These are phyloP conservation scores for Chromobotia macracanthus DNA, from an alignment of 2,797 vertebrate species.

Conservation along the genomic window DNA sequence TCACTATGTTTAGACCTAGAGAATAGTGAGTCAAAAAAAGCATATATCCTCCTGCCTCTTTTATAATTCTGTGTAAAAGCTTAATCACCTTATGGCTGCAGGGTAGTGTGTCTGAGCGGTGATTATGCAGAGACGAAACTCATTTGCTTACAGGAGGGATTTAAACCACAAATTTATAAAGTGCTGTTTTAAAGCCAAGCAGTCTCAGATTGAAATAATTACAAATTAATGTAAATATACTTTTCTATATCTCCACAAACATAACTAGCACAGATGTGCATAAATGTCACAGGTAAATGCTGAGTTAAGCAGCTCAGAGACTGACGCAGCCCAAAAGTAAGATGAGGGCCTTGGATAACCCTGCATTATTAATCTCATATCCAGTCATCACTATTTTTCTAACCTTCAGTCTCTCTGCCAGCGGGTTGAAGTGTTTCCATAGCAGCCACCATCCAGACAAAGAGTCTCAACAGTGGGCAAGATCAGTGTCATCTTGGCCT, in stretches of 20 bases:
- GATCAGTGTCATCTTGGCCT: conserved; percentile 84
- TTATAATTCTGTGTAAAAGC: neutral
- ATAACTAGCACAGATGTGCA: neutral
- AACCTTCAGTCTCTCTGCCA: conserved; percentile 88
- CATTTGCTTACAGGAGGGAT: neutral
- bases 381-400: conserved; percentile 2
- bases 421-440: conserved; percentile 90
- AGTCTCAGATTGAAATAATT: neutral
- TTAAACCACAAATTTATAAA: neutral
- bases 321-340: neutral
- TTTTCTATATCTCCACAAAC: neutral
- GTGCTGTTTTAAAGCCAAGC: neutral
- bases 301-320: neutral
- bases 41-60: neutral
- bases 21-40: neutral
- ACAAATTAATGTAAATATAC: neutral
- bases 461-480: conserved; percentile 88
- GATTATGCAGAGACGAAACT: conserved; percentile 21
- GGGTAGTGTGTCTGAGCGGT: neutral
- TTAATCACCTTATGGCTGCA: neutral
- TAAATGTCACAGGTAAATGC: neutral
- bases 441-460: conserved; percentile 91
- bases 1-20: conserved; percentile 72
- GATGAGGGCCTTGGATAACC: neutral
- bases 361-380: neutral